Evolutionary conservation across 2,888 invertebrate species (phyloP), one percentile per base, ranked within the genome.

Genomic region (Blastobasis lacticolella): DNA sequence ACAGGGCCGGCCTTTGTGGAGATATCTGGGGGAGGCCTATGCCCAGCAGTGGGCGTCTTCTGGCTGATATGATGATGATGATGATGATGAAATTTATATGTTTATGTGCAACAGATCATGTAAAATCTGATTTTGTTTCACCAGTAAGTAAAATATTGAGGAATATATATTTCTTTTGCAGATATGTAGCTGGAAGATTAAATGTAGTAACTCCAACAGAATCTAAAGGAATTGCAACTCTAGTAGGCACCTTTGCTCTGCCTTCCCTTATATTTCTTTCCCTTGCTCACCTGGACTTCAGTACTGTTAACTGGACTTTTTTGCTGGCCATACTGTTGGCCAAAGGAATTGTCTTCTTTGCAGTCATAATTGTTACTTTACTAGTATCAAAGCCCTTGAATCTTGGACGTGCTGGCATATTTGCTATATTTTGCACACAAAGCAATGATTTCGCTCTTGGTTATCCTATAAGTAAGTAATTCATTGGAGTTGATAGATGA

Each of bases 401-500:
- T 79, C 90, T 94, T 59, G 95, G 95, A 4, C 91, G 94, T 67
- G 95, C 97, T 46, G 98, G 97, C 9, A 90, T 98, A 54, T 95
- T 95, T 90, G 96, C 95, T 10, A 97, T 98, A 69, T 98, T 98
- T 78, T 94, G 95, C 64, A 98, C 98, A 0, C 98, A 98, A 76
- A 97, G 97, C 75, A 98, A 98, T 90, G 98, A 98, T 81, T 98
- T 98, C 87, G 98, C 98, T 23, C 92, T 98, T 63, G 98, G 98
- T 56, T 97, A 94, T 84, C 98, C 98, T 5, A 97, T 98, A 64
- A 94, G 97, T 96, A 89, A 92, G 87, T 83, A 38, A 51, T 52
- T 50, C 45, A 49, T 10, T 37, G 49, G 40, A 46, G 47, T 50
- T 10, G 8, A 36, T 40, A 46, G 6, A 45, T 46, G 47, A 8